Conservation (phyloP, 2,797 vertebrate genomes). For the Rhynchotus rufescens region DNA sequence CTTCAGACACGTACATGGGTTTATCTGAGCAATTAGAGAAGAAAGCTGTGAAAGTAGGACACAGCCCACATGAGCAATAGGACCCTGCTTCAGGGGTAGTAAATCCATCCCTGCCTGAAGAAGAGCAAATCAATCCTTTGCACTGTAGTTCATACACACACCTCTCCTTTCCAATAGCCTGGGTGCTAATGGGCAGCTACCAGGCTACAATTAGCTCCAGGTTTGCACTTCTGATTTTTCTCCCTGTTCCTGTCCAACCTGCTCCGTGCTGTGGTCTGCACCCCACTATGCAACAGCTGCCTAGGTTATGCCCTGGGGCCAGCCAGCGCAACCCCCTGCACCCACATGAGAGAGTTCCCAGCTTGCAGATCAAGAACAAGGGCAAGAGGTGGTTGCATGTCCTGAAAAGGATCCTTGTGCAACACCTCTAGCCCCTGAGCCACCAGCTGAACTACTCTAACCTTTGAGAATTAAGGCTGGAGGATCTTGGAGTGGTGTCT, state of each 20-base stretch:
- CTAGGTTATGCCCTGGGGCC: fast-evolving
- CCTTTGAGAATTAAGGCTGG: neutral
- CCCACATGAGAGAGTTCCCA: neutral
- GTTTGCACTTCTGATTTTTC: fast-evolving
- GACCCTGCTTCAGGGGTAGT: neutral
- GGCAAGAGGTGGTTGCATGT: neutral
- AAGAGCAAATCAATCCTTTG: neutral
- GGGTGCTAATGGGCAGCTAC: neutral
- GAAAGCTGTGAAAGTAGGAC: neutral
- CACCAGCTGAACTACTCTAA: neutral
- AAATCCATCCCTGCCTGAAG: neutral
- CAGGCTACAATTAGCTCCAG: fast-evolving
- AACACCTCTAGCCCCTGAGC: fast-evolving
- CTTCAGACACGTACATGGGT: neutral
- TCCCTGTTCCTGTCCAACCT: neutral
- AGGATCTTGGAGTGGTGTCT: neutral
- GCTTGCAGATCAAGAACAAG: neutral
- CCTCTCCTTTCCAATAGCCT: neutral
- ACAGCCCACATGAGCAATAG: neutral
- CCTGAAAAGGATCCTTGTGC: neutral
- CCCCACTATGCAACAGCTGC: neutral
- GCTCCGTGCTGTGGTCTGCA: neutral
- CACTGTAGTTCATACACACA: neutral
- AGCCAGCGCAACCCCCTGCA: fast-evolving
- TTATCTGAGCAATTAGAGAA: neutral